A percentile compares a stretch with the other conserved stretches of the same genome.
These are phyloP conservation scores for Acinonyx jubatus DNA, from an alignment of 2,113 vertebrate species.

Conservation along the genomic window DNA sequence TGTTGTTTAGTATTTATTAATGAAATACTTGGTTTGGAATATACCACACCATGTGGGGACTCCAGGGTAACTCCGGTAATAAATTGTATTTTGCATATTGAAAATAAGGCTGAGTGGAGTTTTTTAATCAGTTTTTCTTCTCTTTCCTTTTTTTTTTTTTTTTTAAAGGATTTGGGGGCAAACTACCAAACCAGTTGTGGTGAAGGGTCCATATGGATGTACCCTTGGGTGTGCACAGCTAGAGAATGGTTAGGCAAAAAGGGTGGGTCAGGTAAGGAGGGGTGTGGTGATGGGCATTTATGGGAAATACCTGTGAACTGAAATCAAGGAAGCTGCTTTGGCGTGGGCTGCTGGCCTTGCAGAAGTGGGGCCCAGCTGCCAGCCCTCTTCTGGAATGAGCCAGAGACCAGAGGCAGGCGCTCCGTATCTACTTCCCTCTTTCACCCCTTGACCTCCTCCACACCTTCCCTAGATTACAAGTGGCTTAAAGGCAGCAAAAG, in stretches of 20 bases:
- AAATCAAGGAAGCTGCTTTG: background rate
- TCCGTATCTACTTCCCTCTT: background rate
- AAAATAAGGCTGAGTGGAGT: conserved; percentile 42
- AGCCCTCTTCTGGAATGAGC: background rate
- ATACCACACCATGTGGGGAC: conserved; percentile 69
- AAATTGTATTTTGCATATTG: conserved; percentile 86
- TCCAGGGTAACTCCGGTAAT: conserved; percentile 82
- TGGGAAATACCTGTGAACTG: background rate
- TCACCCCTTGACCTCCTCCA: background rate
- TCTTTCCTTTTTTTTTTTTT: background rate
- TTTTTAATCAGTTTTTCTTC: background rate
- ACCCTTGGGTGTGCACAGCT: background rate
- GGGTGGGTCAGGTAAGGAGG: background rate
- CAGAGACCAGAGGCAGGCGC: background rate
- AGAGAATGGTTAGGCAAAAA: background rate
- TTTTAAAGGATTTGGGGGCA: background rate
- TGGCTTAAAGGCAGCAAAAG: background rate
- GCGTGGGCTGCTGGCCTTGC: background rate
- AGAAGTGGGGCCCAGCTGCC: background rate
- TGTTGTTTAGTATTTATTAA: conserved; percentile 79
- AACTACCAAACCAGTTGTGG: background rate
- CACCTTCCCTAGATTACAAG: background rate
- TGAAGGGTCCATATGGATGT: background rate
- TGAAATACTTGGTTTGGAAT: conserved; percentile 78
- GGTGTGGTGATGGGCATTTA: background rate